phyloP scores from a whole-genome alignment of 2,888 invertebrate genomes.

The Xestia rhomboidea region DNA sequence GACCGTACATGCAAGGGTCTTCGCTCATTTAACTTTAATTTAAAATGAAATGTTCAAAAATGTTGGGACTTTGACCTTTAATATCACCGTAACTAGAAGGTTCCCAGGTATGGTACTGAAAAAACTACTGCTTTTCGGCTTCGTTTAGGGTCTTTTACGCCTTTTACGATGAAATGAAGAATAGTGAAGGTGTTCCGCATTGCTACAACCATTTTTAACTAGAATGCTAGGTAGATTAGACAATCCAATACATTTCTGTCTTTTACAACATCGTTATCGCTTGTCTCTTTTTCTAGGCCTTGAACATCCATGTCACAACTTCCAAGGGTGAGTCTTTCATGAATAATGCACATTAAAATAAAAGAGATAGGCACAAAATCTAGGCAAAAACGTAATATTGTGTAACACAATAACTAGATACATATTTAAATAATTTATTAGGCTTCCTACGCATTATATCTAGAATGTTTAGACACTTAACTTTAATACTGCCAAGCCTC shows the following conservation, averaged over 20 bases:
- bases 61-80: no score
- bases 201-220: no score
- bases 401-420: neutral
- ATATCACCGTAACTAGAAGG: no score
- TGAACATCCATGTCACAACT: neutral
- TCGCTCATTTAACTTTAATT: no score
- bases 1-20: no score
- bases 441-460: conserved; percentile 1
- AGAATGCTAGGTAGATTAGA: no score
- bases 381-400: neutral
- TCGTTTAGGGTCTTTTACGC: neutral
- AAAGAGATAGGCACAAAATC: conserved; percentile 10
- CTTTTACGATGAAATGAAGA: neutral
- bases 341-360: neutral
- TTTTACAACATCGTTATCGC: neutral
- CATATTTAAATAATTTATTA: conserved; percentile 14
- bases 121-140: neutral
- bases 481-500: neutral
- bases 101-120: no score
- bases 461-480: neutral
- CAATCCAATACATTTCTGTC: no score
- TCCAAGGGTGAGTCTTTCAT: neutral
- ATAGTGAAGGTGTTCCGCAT: no score
- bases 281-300: neutral
- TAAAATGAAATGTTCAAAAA: no score